phyloP scores from a whole-genome alignment of 2,113 vertebrate genomes.

The Gymnobelideus leadbeateri region DNA sequence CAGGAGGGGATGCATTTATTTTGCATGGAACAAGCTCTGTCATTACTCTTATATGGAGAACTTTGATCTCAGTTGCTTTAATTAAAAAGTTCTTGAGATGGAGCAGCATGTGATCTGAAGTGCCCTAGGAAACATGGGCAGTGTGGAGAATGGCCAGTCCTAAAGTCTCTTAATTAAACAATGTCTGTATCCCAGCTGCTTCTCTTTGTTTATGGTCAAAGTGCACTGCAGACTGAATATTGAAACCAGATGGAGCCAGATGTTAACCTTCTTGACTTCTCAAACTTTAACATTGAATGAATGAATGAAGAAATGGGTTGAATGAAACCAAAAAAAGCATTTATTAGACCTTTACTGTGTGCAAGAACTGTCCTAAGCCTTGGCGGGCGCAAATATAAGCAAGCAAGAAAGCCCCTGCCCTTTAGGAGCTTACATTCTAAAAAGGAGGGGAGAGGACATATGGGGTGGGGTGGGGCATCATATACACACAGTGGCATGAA shows the following conservation, averaged over 20 bases:
- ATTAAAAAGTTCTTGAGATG: slow-evolving; percentile 3
- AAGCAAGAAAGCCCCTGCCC: not conserved
- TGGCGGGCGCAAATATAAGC: not conserved
- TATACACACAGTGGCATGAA: not conserved
- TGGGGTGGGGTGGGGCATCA: not conserved
- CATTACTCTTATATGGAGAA: not conserved
- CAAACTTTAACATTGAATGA: not conserved
- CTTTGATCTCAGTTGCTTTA: not conserved
- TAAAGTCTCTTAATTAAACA: slow-evolving; percentile 4
- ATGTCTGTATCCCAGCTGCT: slow-evolving; percentile 1
- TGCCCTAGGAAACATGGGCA: slow-evolving; percentile 7
- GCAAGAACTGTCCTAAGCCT: not conserved
- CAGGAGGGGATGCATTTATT: not conserved
- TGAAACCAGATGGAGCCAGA: slow-evolving; percentile 4
- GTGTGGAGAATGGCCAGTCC: not conserved
- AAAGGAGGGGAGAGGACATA: not conserved
- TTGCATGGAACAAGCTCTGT: slow-evolving; percentile 5
- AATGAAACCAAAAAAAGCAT: not conserved
- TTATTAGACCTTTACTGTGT: not conserved
- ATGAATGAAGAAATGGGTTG: not conserved
- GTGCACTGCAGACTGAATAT: not conserved
- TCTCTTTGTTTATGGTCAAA: slow-evolving; percentile 3
- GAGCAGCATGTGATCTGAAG: not conserved
- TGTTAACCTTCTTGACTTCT: not conserved
- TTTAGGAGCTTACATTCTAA: not conserved